These are phyloP conservation scores for Erynnis tages DNA, from an alignment of 2,888 invertebrate genomes.

Conservation along the genomic window DNA sequence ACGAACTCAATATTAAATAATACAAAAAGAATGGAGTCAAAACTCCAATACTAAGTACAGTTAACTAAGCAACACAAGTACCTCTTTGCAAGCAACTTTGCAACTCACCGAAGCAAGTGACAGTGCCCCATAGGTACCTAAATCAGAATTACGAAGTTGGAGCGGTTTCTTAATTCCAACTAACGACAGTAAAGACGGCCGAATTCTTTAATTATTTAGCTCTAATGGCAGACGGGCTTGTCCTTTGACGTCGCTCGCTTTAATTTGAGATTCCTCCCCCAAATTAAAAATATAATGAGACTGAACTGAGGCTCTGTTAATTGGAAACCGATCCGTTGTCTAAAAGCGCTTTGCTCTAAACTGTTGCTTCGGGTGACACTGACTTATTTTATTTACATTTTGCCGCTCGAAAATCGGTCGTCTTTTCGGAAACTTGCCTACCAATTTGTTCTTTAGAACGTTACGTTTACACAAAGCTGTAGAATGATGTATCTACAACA, in stretches of 20 bases:
- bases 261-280: constrained; percentile 79
- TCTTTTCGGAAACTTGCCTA: background rate
- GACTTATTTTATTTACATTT: constrained; percentile 16
- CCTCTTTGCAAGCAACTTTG: constrained; percentile 2
- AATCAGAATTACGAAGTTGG: constrained; percentile 70
- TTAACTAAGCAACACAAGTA: background rate
- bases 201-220: constrained; percentile 81
- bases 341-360: constrained; percentile 30
- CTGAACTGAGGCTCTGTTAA: constrained; percentile 73
- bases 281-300: constrained; percentile 82
- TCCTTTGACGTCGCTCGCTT: constrained; percentile 78
- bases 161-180: constrained; percentile 68
- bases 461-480: too few species aligned
- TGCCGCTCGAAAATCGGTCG: constrained; percentile 1
- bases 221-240: constrained; percentile 74
- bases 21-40: too few species aligned
- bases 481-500: too few species aligned
- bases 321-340: constrained; percentile 77
- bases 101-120: background rate
- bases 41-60: background rate
- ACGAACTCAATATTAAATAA: too few species aligned
- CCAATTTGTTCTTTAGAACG: background rate
- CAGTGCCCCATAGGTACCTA: constrained; percentile 39
- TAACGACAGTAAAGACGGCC: constrained; percentile 75
- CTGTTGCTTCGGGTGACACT: constrained; percentile 24